Evolutionary conservation across 2,888 invertebrate genomes (phyloP).

Genomic region (Zootermopsis nevadensis): DNA sequence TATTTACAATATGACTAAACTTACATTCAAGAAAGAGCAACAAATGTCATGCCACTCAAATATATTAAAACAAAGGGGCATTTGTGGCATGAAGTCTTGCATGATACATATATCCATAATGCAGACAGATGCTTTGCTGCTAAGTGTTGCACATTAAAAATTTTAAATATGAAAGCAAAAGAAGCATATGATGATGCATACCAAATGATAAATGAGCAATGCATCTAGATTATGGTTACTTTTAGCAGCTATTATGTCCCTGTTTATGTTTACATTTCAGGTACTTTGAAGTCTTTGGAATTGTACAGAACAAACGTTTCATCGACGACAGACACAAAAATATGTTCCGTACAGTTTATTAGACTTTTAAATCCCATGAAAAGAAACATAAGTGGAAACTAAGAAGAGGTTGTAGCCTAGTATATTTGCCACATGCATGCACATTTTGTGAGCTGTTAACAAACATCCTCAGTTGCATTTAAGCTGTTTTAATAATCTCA

Average conservation of each 20-base stretch:
- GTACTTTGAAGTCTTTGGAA: no score
- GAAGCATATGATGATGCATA: constrained; percentile 12
- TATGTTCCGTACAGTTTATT: no score
- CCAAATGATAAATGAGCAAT: not conserved
- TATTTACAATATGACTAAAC: not conserved
- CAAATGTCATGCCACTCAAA: not conserved
- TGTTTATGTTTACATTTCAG: no score
- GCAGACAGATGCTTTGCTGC: not conserved
- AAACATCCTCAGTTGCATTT: constrained; percentile 39
- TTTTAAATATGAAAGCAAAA: constrained; percentile 11
- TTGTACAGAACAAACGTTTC: no score
- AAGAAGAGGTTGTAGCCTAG: not conserved
- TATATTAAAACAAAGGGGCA: not conserved
- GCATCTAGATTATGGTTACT: not conserved
- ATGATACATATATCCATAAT: not conserved
- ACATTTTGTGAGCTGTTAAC: constrained; percentile 32
- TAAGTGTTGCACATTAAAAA: constrained; percentile 35
- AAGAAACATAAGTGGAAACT: no score
- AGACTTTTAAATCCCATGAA: no score
- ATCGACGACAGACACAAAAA: no score
- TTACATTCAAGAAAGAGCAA: not conserved
- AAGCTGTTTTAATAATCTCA: constrained; percentile 39
- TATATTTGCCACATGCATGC: constrained; percentile 27
- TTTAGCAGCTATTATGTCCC: no score
- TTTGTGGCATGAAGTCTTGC: not conserved